Evolutionary conservation across 1,140 invertebrate species (phyloP).

Genomic region (Rhynchophorus ferrugineus): DNA sequence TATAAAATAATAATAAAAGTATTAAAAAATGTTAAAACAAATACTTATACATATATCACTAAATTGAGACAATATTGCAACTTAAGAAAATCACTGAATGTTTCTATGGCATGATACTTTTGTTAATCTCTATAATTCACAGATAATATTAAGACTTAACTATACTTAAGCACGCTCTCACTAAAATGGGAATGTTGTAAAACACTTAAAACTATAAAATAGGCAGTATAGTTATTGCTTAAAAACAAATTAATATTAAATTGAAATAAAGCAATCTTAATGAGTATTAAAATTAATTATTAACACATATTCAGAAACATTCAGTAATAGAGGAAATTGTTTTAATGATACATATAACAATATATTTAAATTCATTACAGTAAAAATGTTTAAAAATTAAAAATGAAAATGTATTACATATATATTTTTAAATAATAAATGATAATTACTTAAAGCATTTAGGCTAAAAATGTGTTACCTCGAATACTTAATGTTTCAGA

Average conservation of each 20-base stretch:
- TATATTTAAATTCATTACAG: conserved; percentile 3
- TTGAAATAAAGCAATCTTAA: background rate
- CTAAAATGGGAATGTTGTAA: conserved; percentile 20
- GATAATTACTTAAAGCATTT: background rate
- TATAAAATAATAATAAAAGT: background rate
- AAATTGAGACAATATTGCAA: conserved; percentile 9
- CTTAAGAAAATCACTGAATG: conserved; percentile 18
- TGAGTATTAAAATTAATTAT: conserved; percentile 1
- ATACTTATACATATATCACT: conserved; percentile 4
- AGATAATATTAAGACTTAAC: conserved; percentile 7
- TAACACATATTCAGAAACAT: conserved; percentile 5
- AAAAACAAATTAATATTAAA: background rate
- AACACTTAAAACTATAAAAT: conserved; percentile 11
- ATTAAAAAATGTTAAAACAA: conserved; percentile 5
- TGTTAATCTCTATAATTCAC: conserved; percentile 12
- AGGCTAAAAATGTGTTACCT: background rate
- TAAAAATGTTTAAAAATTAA: background rate
- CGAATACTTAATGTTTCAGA: background rate
- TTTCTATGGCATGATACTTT: conserved; percentile 8
- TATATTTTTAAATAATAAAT: conserved; percentile 1
- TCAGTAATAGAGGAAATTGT: conserved; percentile 5
- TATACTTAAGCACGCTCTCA: conserved; percentile 19
- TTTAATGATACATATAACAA: background rate
- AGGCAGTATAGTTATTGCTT: conserved; percentile 3
- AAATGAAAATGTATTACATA: too few species aligned